These are phyloP conservation scores for Hippocampus mohnikei DNA, from an alignment of 2,113 vertebrate species.

Conservation along the genomic window DNA sequence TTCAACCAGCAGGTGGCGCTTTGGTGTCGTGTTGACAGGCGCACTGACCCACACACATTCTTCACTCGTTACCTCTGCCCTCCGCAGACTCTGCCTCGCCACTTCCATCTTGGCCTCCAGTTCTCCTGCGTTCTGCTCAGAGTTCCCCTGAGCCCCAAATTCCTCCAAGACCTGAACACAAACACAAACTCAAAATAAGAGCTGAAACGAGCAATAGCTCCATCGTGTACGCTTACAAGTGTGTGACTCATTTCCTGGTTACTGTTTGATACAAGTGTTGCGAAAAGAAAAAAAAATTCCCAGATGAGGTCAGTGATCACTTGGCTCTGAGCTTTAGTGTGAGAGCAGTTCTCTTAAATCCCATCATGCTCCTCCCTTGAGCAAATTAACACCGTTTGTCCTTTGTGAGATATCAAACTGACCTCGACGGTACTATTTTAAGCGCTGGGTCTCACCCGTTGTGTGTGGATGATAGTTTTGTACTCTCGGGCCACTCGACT, in stretches of 20 bases:
- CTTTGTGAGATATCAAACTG: constrained; percentile 13
- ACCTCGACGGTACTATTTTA: neutral
- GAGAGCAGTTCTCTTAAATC: neutral
- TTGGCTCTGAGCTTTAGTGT: neutral
- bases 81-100: constrained; percentile 84
- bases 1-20: constrained; percentile 47
- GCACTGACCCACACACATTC: neutral
- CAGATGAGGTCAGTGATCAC: neutral
- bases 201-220: neutral
- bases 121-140: constrained; percentile 80
- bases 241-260: constrained; percentile 31
- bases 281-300: constrained; percentile 2
- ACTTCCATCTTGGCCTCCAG: constrained; percentile 89
- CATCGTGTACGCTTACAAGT: neutral
- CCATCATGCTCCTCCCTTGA: constrained; percentile 4
- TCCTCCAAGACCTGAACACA: constrained; percentile 79
- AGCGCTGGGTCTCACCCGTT: constrained; percentile 73
- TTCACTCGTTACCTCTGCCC: constrained; percentile 81
- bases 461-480: constrained; percentile 87
- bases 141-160: constrained; percentile 77
- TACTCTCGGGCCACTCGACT: constrained; percentile 90
- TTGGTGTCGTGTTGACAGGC: neutral
- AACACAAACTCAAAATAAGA: neutral
- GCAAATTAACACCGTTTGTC: constrained; percentile 7
- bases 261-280: neutral